Conservation (phyloP, 2,888 invertebrate species). For the Balanococcus diminutus region DNA sequence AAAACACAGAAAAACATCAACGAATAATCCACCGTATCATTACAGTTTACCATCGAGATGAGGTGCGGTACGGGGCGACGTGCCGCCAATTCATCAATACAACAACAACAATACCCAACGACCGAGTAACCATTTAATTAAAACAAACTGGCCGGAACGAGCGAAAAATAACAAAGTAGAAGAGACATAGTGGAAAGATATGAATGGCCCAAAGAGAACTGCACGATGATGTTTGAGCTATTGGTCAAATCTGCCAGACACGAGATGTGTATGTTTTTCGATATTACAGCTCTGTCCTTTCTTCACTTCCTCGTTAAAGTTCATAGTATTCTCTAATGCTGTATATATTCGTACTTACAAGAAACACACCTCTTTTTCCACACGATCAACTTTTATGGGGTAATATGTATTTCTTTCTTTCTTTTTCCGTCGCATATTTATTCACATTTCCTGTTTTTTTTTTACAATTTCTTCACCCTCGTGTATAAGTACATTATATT, state of each 20-base stretch:
- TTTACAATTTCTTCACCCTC: background rate
- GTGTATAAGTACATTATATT: too few species aligned
- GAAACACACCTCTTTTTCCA: background rate
- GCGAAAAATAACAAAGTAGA: background rate
- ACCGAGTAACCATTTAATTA: conserved; percentile 14
- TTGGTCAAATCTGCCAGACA: background rate
- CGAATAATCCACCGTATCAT: background rate
- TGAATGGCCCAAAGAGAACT: background rate
- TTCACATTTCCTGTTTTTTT: background rate
- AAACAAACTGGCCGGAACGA: conserved; percentile 11
- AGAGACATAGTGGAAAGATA: background rate
- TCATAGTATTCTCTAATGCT: background rate
- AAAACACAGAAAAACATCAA: background rate
- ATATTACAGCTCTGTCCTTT: background rate
- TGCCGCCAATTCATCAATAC: background rate
- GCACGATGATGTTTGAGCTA: too few species aligned
- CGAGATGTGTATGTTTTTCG: background rate
- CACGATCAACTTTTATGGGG: background rate
- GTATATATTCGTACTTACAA: too few species aligned
- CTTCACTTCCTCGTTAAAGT: background rate
- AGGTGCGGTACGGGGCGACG: background rate
- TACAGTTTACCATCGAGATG: background rate
- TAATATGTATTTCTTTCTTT: background rate
- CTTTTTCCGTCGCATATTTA: background rate
- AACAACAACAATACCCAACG: conserved; percentile 7